Percentiles rank a stretch among this genome's conserved stretches.
Evolutionary conservation across 2,888 invertebrate genomes (phyloP).

Genomic region (Sinopyrophorus schimmeli): DNA sequence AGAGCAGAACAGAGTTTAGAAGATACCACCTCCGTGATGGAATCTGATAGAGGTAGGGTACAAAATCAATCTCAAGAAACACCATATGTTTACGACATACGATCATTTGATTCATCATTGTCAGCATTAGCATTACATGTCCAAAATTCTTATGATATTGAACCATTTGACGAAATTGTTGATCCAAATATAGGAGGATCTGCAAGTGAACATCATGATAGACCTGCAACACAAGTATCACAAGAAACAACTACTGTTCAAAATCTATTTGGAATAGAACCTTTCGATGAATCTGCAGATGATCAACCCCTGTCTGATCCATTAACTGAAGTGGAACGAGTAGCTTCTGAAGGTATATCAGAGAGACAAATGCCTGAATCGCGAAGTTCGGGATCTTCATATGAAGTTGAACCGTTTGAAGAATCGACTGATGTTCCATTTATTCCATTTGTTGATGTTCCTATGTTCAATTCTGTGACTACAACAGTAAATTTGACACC

Average conservation of each 20-base stretch:
- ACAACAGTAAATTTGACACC: constrained; percentile 12
- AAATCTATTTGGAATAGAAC: constrained; percentile 10
- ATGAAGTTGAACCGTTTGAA: constrained; percentile 23
- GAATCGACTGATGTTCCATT: constrained; percentile 17
- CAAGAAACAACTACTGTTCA: constrained; percentile 3
- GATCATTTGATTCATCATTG: constrained; percentile 1
- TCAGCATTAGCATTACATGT: constrained; percentile 1
- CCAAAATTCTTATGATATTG: not conserved
- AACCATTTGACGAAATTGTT: constrained; percentile 11
- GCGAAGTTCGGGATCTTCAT: constrained; percentile 11
- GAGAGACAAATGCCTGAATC: constrained; percentile 16
- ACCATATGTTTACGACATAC: constrained; percentile 3
- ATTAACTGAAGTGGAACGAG: constrained; percentile 21
- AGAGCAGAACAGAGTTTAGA: too few species aligned
- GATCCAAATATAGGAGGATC: not conserved
- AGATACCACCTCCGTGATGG: too few species aligned
- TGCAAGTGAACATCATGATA: constrained; percentile 2
- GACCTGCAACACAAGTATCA: not conserved
- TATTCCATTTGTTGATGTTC: constrained; percentile 19
- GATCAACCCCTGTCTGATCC: constrained; percentile 16
- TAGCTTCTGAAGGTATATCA: constrained; percentile 16
- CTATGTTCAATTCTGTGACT: constrained; percentile 15
- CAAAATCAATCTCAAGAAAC: too few species aligned
- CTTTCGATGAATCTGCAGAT: constrained; percentile 18
- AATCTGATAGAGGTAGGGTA: too few species aligned